Evolutionary conservation across 2,797 vertebrate species (phyloP), one percentile per base, ranked within the genome.

Genomic region (Notoglanidium macrostoma): DNA sequence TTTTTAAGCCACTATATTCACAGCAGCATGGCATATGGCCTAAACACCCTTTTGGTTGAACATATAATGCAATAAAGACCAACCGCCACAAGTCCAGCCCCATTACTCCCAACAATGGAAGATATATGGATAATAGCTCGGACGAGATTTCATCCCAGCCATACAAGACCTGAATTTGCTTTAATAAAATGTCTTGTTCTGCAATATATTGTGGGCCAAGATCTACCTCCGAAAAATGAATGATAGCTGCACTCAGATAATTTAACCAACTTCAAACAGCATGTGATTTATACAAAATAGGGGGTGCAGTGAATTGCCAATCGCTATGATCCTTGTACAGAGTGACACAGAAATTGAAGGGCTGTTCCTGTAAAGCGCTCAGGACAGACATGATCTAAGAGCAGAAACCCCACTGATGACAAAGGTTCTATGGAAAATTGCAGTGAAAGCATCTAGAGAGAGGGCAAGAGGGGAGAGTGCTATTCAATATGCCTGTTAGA

Each of bases 401-500:
- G 32, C 80, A 55, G 49, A 79, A 74, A 59, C 35, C 46, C 61
- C 35, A 59, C 51, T 5, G 21, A 49, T 26, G 26, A 59, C 61
- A 87, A 84, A 63, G 14, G 40, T 29, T 70, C 44, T 74, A 40
- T 26, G 17, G 55, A 32, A 82, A 74, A 54, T 12, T 85, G 73
- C 15, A 82, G 46, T 26, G 44, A 88, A 61, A 87, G 55, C 68
- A 40, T 26, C 0, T 0, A 3, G 21, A 80, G 29, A 59, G 29
- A 6, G 29, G n/a, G n/a, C n/a, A n/a, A 55, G 67, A 63, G 57
- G 57, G 57, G 12, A 15, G 46, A 35, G 65, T 51, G 44, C 23
- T 55, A 68, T 85, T 88, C 68, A 81, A 74, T 81, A 74, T 76
- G 46, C 61, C 17, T 74, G 59, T 46, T 44, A 85, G 35, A 80